phyloP scores from a whole-genome alignment of 2,797 vertebrate species.

The Chaenodraco wilsoni region DNA sequence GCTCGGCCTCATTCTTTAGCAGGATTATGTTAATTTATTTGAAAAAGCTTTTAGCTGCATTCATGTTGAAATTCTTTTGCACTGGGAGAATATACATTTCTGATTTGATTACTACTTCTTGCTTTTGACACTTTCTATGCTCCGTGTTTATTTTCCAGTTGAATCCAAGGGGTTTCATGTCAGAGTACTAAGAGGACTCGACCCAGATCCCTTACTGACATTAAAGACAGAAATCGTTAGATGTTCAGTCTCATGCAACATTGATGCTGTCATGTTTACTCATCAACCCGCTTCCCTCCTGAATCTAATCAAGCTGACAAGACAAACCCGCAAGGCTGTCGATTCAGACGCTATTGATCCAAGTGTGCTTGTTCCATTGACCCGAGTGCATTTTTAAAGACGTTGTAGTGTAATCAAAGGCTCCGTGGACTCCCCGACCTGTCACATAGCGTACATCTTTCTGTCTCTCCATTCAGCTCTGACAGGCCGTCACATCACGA shows the following conservation, averaged over 20 bases:
- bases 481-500: slow-evolving; percentile 49
- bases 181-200: slow-evolving; percentile 57
- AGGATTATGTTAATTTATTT: slow-evolving; percentile 1
- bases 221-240: slow-evolving; percentile 65
- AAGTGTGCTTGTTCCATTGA: slow-evolving; percentile 49
- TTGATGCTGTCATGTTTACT: slow-evolving; percentile 78
- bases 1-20: neutral
- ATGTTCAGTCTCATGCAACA: slow-evolving; percentile 75
- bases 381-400: slow-evolving; percentile 57
- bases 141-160: slow-evolving; percentile 32
- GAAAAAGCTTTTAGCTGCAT: neutral
- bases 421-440: slow-evolving; percentile 51
- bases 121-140: slow-evolving; percentile 19
- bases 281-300: slow-evolving; percentile 74
- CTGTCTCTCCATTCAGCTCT: slow-evolving; percentile 23
- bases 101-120: slow-evolving; percentile 8
- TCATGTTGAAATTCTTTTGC: slow-evolving; percentile 1
- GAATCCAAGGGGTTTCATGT: slow-evolving; percentile 46
- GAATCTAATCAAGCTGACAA: slow-evolving; percentile 72
- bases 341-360: slow-evolving; percentile 67
- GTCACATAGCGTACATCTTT: slow-evolving; percentile 50
- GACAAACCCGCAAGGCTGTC: slow-evolving; percentile 54
- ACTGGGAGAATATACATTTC: neutral
- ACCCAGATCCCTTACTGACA: slow-evolving; percentile 73
- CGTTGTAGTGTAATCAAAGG: slow-evolving; percentile 58